These are phyloP conservation scores for Sphaeridia pumilis DNA, from an alignment of 2,888 invertebrate species.

Conservation along the genomic window DNA sequence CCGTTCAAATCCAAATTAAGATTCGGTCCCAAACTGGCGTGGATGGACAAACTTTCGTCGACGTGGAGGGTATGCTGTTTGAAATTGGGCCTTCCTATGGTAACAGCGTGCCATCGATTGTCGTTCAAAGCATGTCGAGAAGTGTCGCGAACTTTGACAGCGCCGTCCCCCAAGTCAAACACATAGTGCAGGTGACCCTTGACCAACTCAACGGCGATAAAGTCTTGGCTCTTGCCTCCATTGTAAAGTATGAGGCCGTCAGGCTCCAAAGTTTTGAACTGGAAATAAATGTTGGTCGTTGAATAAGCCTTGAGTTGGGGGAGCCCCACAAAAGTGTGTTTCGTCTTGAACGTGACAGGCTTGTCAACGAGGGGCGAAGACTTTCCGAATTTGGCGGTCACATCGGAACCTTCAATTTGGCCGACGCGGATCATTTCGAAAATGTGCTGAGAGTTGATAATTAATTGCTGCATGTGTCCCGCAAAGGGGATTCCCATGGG, in stretches of 20 bases:
- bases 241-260: constrained; percentile 84
- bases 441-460: constrained; percentile 72
- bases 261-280: constrained; percentile 80
- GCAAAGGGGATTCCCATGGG: constrained; percentile 64
- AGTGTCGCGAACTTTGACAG: constrained; percentile 71
- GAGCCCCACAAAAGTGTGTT: constrained; percentile 79
- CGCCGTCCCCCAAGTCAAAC: constrained; percentile 84
- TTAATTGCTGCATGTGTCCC: constrained; percentile 82
- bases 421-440: constrained; percentile 65
- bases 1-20: constrained; percentile 80
- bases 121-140: constrained; percentile 71
- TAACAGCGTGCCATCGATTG: constrained; percentile 89
- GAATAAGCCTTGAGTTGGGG: constrained; percentile 76
- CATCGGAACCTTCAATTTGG: constrained; percentile 54
- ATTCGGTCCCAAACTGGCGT: constrained; percentile 52
- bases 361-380: constrained; percentile 57
- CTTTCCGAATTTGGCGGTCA: constrained; percentile 68
- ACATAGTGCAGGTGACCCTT: constrained; percentile 84
- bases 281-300: constrained; percentile 52
- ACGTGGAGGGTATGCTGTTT: constrained; percentile 81
- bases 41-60: constrained; percentile 74
- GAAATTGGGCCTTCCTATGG: constrained; percentile 70
- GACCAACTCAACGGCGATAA: constrained; percentile 77
- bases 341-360: constrained; percentile 83
- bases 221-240: constrained; percentile 81